Percentiles rank a stretch among this genome's conserved stretches.
Conservation (phyloP, 2,113 vertebrate species). For the Nycticryphes semicollaris region DNA sequence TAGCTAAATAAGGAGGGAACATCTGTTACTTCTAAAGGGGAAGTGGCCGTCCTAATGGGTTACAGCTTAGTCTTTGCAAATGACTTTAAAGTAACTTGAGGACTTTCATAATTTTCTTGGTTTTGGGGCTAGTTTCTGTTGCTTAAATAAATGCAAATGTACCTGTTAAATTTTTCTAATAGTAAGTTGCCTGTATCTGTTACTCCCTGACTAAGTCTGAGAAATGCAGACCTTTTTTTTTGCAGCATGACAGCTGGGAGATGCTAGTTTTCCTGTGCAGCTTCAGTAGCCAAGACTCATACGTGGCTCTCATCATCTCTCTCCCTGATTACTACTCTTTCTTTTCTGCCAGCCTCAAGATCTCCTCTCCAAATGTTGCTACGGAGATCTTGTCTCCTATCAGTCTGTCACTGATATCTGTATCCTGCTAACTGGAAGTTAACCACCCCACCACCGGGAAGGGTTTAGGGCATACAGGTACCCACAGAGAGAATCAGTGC, state of each 20-base stretch:
- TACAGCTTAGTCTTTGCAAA: background rate
- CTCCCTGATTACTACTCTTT: background rate
- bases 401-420: background rate
- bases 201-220: background rate
- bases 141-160: background rate
- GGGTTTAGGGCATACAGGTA: background rate
- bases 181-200: background rate
- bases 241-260: fast-evolving
- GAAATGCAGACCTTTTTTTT: background rate
- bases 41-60: constrained; percentile 7
- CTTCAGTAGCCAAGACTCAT: background rate
- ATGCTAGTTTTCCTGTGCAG: background rate
- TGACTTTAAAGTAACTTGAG: background rate
- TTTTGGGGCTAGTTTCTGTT: background rate
- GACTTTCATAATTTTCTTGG: background rate
- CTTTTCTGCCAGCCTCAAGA: background rate
- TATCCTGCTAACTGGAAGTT: background rate
- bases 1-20: background rate
- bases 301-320: background rate
- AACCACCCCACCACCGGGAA: background rate
- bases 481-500: background rate
- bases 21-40: constrained; percentile 47
- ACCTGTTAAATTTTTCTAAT: background rate
- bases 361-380: background rate
- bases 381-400: background rate